Base-by-base conservation (phyloP, 2,797 vertebrate species). In the Gymnodraco acuticeps region DNA sequence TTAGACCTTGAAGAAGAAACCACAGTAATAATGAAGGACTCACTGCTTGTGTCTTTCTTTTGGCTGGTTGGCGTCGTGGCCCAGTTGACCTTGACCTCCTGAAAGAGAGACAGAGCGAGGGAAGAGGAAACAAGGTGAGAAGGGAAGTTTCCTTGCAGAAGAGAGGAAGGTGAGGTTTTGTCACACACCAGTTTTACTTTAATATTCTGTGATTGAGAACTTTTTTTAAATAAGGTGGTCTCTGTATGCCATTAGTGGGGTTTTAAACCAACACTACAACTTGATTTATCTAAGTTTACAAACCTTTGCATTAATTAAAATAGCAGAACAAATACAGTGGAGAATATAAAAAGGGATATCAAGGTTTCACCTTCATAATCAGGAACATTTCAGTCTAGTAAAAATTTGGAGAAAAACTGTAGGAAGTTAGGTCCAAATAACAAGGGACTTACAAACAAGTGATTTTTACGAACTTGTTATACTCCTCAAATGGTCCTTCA, bases 61-160 rank as follows among this genome's bases (percentile, higher is more conserved):
- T 99, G 98, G 93, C 97, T 99, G 94, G 98, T 99, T 81, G 98
- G 98, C 54, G 97, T 99, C 20, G 98, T 99, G 84, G 98, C 98
- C 98, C 98, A 99, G 95, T 99, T 99, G 88, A 99, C 98, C 91
- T 99, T 99, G 88, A 99, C 98, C 90, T 99, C 98, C 98, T 99
- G 93, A 3, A 83, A 88, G 47, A 90, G 68, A 87, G 77, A 91
- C 65, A 91, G 67, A 81, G 56, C 72, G 15, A 70, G n/a, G 92
- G 81, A 82, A 84, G 80, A 76, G 33, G 42, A 19, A 65, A 3
- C 33, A 66, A 78, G 75, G 66, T 87, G 77, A 87, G 84, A 56
- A 14, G n/a, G 69, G 33, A 73, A n/a, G 23, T 7, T 5, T 0
- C 42, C 27, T 38, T 42, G 27, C 41, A 46, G n/a, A 20, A 12